Evolutionary conservation across 2,888 invertebrate species (phyloP), one percentile per base, ranked within the genome.

Genomic region (Drepana falcataria): DNA sequence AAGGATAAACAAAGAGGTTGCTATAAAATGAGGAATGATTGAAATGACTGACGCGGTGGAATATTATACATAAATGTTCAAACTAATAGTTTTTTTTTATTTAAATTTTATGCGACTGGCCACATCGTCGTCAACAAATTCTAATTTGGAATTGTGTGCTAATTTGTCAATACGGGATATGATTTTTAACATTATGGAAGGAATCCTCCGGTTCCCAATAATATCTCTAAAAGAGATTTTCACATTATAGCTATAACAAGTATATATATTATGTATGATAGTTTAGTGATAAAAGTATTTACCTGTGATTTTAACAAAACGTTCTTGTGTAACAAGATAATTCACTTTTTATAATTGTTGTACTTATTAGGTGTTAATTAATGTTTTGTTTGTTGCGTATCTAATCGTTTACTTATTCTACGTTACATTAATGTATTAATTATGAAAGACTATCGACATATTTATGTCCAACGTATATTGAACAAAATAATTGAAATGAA

Each of bases 261-360:
- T 65, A 55, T 55, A 53, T 55, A 21, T 58, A 56, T 54, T 55
- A 55, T 51, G 51, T 52, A 58, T 21, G 21, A 21, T 21, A 21
- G 73, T 79, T 75, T 87, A 87, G 85, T 81, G 72, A 77, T 87
- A 85, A 81, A 70, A 55, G 73, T 81, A 83, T 73, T 81, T 85
- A 87, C 84, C 86, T 89, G 89, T 89, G 89, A 89, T 90, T 89
- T 83, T 81, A 78, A 78, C 77, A 62, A 73, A 73, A 76, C 66
- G 70, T 71, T 86, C 89, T 90, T 90, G 89, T 90, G 74, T 83
- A 76, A 90, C 89, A 90, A 89, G 89, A 83, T 66, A 60, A 59
- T 69, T 57, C 59, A 64, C 59, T 67, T 66, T 64, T 69, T 64
- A 63, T 68, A 61, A 74, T 65, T 67, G 66, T 75, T 75, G 71